Base-by-base conservation (phyloP, 2,797 vertebrate species). In the Enteromius thamalakanensis region DNA sequence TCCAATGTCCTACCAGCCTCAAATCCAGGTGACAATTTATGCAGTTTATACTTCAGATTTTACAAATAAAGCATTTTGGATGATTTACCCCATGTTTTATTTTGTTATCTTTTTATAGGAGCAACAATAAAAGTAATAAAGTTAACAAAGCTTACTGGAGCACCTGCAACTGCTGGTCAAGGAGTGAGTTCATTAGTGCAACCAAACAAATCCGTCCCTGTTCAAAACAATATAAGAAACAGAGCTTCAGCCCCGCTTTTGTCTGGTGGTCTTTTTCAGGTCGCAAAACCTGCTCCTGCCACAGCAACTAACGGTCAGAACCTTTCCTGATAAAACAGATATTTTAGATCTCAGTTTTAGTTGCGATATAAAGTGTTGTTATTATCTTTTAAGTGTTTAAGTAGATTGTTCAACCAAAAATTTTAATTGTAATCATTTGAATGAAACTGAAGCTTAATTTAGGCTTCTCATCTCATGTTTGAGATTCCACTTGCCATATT, bases 241-340 rank as follows among this genome's bases (percentile, higher is more conserved):
- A 29, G 51, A 85, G n/a, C 68, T 62, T 23, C 67, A 10, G 64
- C 26, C 9, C 17, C 45, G 2, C 5, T 29, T 10, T 45, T 68
- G 51, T 42, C 64, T 69, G 64, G 5, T 64, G 70, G 32, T 1
- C 34, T 60, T 47, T n/a, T 23, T 78, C 60, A 55, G 64, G 19
- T 65, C 1, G 2, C 15, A 29, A 81, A 40, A 77, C 87, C 65
- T 42, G 58, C 58, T 60, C 58, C 85, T 29, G 29, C 19, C 32
- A 37, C 37, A 29, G 21, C 23, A 42, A 51, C 79, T 58, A 34
- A 62, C 34, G 85, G 85, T 88, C 17, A 83, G 82, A 2, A 80
- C 3, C 3, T 74, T 71, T 76, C 37, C 74, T 19, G 6, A 58
- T 55, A n/a, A 42, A 55, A 55, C 17, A 1, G 58, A 76, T 37